Evolutionary conservation across 2,113 vertebrate genomes (phyloP).

Genomic region (Siphamia tubifer): DNA sequence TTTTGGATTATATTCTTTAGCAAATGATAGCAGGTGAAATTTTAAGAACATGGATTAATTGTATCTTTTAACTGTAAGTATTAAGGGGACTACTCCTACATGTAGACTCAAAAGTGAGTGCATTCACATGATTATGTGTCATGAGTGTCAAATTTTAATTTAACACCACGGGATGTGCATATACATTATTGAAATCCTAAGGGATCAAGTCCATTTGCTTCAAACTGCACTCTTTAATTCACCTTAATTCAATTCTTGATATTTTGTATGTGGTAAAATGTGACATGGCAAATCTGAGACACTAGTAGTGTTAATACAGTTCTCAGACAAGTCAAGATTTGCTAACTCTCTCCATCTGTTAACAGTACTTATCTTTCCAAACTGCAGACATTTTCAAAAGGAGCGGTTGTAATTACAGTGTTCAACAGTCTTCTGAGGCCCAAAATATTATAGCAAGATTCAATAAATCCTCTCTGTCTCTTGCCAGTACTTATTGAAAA

Average conservation of each 20-base stretch:
- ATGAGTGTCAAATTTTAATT: not conserved
- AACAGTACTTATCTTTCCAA: constrained; percentile 15
- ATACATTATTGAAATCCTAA: not conserved
- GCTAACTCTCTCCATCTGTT: constrained; percentile 32
- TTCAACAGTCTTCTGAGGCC: constrained; percentile 35
- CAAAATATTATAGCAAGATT: constrained; percentile 48
- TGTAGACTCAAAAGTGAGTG: too few relatives aligned
- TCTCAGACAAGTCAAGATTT: constrained; percentile 14
- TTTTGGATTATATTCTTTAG: too few relatives aligned
- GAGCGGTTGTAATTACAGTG: constrained; percentile 37
- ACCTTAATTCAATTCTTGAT: not conserved
- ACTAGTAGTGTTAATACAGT: not conserved
- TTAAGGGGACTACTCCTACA: too few relatives aligned
- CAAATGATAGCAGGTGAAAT: too few relatives aligned
- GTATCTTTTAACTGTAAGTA: too few relatives aligned
- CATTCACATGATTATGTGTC: too few relatives aligned
- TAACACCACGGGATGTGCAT: constrained; percentile 4
- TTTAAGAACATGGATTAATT: too few relatives aligned
- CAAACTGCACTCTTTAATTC: not conserved
- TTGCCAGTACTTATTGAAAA: constrained; percentile 60
- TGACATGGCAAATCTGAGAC: not conserved
- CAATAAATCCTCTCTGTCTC: constrained; percentile 56
- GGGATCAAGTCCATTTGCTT: not conserved
- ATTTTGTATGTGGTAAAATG: not conserved
- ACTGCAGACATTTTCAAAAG: constrained; percentile 39